These are phyloP conservation scores for Oryzias javanicus DNA, from an alignment of 2,113 vertebrate genomes.

Conservation along the genomic window DNA sequence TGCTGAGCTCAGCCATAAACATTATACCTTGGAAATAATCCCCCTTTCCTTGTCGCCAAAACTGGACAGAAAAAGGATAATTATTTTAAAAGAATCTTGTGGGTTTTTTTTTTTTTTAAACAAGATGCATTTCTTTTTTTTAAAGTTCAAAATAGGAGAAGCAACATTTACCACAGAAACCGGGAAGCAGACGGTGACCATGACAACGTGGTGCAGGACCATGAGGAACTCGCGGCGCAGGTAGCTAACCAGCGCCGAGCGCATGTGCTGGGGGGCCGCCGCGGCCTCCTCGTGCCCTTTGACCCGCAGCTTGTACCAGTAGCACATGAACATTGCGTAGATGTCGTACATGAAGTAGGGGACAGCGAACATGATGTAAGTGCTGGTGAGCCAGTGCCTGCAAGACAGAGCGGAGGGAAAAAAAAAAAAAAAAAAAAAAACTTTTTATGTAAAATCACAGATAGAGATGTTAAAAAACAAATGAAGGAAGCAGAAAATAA, in stretches of 20 bases:
- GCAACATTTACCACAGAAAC: conserved; percentile 85
- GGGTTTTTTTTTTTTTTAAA: not conserved
- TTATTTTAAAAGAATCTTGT: too few relatives aligned
- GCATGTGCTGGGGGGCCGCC: conserved; percentile 57
- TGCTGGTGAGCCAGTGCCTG: conserved; percentile 88
- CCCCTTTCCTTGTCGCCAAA: conserved; percentile 87
- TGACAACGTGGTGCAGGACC: conserved; percentile 89
- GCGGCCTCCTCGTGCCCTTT: conserved; percentile 83
- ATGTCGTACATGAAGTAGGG: conserved; percentile 92
- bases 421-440: not conserved
- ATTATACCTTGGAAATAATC: conserved; percentile 92
- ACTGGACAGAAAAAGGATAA: conserved; percentile 64
- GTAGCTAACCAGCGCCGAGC: conserved; percentile 77
- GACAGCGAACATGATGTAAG: conserved; percentile 88
- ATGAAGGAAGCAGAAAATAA: too few relatives aligned
- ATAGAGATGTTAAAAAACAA: not conserved
- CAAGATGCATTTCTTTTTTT: not conserved
- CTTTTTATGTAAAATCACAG: not conserved
- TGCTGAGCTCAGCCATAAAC: conserved; percentile 93
- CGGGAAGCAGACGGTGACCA: conserved; percentile 91
- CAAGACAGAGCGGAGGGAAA: too few relatives aligned
- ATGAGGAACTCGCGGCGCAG: conserved; percentile 89
- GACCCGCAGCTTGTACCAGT: conserved; percentile 87
- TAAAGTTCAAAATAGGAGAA: conserved; percentile 16
- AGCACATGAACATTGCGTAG: conserved; percentile 93